phyloP scores from a whole-genome alignment of 2,888 invertebrate genomes.

The Tigriopus californicus region DNA sequence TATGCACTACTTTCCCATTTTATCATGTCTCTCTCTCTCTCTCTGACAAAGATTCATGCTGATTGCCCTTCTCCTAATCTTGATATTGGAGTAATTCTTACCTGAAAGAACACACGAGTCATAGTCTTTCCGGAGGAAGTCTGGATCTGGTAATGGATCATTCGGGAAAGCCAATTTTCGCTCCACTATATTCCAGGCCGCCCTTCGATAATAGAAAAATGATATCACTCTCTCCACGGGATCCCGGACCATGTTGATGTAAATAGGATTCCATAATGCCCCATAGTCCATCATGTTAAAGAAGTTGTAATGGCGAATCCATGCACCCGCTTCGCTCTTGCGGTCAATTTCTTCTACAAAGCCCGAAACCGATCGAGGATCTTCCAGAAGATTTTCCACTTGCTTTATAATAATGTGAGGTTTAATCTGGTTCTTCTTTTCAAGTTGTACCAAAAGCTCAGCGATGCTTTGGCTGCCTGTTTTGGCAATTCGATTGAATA shows the following conservation, averaged over 20 bases:
- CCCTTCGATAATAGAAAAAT: slow-evolving; percentile 77
- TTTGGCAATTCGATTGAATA: slow-evolving; percentile 3
- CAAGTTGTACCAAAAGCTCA: background rate
- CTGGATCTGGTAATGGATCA: slow-evolving; percentile 63
- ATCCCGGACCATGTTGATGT: slow-evolving; percentile 72
- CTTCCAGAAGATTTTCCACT: background rate
- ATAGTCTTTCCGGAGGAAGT: slow-evolving; percentile 74
- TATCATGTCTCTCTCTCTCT: too few relatives aligned
- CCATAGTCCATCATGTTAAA: background rate
- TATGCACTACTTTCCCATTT: too few relatives aligned
- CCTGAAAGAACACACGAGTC: slow-evolving; percentile 61
- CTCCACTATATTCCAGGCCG: slow-evolving; percentile 82
- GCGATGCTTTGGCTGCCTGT: slow-evolving; percentile 5
- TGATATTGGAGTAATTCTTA: background rate
- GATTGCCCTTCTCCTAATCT: too few relatives aligned
- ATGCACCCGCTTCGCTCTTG: background rate
- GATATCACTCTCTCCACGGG: slow-evolving; percentile 70
- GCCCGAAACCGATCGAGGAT: background rate
- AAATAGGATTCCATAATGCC: slow-evolving; percentile 40
- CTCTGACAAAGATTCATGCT: too few relatives aligned
- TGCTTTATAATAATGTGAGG: background rate
- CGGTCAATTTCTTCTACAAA: background rate
- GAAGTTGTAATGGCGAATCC: slow-evolving; percentile 4
- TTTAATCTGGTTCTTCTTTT: background rate
- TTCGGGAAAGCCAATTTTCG: slow-evolving; percentile 74